Evolutionary conservation across 1,140 invertebrate species (phyloP), one percentile per base, ranked within the genome.

Genomic region (Macrosteles quadrilineatus): DNA sequence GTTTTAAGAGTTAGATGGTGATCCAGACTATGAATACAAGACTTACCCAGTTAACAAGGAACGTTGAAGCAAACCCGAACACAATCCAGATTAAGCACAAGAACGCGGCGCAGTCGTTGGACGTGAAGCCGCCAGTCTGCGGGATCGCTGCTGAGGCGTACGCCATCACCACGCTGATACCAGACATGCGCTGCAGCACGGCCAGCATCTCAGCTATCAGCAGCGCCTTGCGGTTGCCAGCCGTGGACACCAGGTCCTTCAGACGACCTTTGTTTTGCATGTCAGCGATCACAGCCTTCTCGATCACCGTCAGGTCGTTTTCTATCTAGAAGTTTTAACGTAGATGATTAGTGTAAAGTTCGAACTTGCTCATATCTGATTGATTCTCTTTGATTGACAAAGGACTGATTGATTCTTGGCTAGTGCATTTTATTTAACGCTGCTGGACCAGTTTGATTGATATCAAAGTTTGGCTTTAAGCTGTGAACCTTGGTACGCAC

Each of bases 111-210:
- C 85, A 78, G 50, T 81, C 79, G 45, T 83, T 79, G 6, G 84
- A 79, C 1, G 78, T 76, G 30, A 87, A 76, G 0, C 76, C 80
- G 1, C 84, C 83, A 19, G 85, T 84, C 43, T 83, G 79, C 14
- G 85, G 84, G 72, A 94, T 87, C 73, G 94, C 92, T 47, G 87
- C 86, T 68, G 91, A 88, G 21, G 89, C 85, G 75, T 93, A 93
- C 30, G 89, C 88, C 73, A 88, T 87, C 21, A 94, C 83, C 1
- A 88, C 88, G 62, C 89, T 89, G n/a, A 91, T 87, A 0, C 91
- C 90, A 64, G 87, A 90, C 32, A 92, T 83, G 76, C 93, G 90
- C 78, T 94, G 91, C 25, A 91, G 88, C 3, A 88, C 82, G 75
- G 90, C 89, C 66, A 93, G 80, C 17, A 86, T 80, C 40, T 88